Evolutionary conservation across 2,113 vertebrate genomes (phyloP).

Genomic region (Nesoenas mayeri): DNA sequence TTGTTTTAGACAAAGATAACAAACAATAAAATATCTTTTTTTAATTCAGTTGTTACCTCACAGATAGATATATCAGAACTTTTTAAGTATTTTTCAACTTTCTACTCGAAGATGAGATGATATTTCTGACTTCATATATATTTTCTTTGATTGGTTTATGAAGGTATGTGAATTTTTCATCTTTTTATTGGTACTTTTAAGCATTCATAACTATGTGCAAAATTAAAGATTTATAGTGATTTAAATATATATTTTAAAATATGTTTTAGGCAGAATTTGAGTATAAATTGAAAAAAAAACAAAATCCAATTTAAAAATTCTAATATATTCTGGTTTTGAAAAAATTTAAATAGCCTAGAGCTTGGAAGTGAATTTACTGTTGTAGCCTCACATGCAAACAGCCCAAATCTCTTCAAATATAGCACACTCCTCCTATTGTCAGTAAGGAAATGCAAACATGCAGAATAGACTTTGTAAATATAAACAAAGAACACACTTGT

Average conservation of each 20-base stretch:
- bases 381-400: not conserved
- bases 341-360: not conserved
- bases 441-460: not conserved
- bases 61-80: not conserved
- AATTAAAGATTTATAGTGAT: not conserved
- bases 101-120: not conserved
- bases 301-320: not conserved
- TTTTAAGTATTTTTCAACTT: not conserved
- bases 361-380: not conserved
- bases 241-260: not conserved
- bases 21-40: not conserved
- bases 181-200: not conserved
- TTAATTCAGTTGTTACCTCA: not conserved
- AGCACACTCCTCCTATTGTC: not conserved
- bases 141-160: not conserved
- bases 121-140: not conserved
- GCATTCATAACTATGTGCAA: not conserved
- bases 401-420: not conserved
- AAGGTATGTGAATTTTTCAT: not conserved
- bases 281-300: not conserved
- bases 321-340: not conserved
- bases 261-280: not conserved
- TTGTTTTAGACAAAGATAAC: not conserved
- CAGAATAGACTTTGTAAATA: not conserved
- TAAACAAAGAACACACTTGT: not conserved